Base-by-base conservation (phyloP, 2,113 vertebrate species). In the Gymnocephalus cernua region DNA sequence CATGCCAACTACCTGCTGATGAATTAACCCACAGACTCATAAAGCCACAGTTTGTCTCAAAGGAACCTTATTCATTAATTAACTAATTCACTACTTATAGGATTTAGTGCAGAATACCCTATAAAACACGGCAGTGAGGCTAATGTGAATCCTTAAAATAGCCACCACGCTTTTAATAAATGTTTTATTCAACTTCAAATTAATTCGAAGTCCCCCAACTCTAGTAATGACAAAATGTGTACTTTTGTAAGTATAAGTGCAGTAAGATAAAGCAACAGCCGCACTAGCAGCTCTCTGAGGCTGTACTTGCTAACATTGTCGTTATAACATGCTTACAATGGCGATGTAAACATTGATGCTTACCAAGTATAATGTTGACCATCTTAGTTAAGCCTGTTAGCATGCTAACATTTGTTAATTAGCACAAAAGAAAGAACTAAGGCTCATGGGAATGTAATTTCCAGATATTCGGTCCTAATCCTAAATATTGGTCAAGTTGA, bases 21-120 rank as follows among this genome's bases (percentile, higher is more conserved):
- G 14, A 82, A 61, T 87, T 62, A 79, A 85, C 38, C 80, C 6
- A 8, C 21, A 51, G 53, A 76, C 70, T 59, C 41, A 32, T 45
- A 53, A 72, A 74, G 59, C 11, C 25, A 19, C 77, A 47, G 67
- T 76, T 54, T 13, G n/a, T 64, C 66, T 61, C 58, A 2, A n/a
- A 44, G 19, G 65, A 76, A 12, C 27, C 56, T 56, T 27, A 10
- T 53, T 41, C 44, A 56, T 68, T 63, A 51, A 1, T 13, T 51
- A 57, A 54, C n/a, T 65, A 32, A 1, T 13, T 51, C 61, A 54
- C n/a, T 65, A 32, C 59, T 83, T 41, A 62, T 0, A 48, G 53
- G 67, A 62, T 80, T 85, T 79, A 70, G 3, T 12, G 16, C 5
- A 8, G 6, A 69, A 70, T 10, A n/a, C 23, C 27, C 4, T 51